A percentile compares a stretch with the other conserved stretches of the same genome.
Conservation (phyloP, 2,113 vertebrate genomes). For the Micromys minutus region DNA sequence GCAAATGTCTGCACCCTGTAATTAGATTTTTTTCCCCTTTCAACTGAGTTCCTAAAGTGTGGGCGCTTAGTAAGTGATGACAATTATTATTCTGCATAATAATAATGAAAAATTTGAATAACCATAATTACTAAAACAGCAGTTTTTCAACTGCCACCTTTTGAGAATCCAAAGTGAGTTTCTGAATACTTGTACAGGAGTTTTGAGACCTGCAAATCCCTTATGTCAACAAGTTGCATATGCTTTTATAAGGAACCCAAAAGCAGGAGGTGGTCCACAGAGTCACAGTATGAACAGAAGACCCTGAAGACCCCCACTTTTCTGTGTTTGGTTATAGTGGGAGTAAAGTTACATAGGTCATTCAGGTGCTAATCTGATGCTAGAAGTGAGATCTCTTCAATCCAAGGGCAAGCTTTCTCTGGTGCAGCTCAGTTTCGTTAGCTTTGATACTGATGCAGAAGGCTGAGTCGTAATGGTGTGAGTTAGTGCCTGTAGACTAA, state of each 20-base stretch:
- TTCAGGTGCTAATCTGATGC: not conserved
- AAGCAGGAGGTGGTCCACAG: not conserved
- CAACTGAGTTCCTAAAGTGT: constrained; percentile 65
- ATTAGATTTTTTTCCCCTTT: constrained; percentile 66
- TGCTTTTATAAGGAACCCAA: not conserved
- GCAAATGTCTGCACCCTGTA: constrained; percentile 62
- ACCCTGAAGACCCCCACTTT: not conserved
- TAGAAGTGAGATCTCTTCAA: not conserved
- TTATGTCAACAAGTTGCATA: constrained; percentile 8
- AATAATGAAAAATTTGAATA: constrained; percentile 71
- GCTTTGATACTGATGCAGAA: not conserved
- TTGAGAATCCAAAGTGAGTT: constrained; percentile 58
- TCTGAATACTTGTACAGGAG: constrained; percentile 50
- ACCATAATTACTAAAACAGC: constrained; percentile 67
- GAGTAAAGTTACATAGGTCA: not conserved
- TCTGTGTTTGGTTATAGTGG: not conserved
- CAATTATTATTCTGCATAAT: constrained; percentile 72
- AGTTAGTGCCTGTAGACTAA: not conserved
- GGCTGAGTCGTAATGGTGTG: not conserved
- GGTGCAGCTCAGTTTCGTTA: not conserved
- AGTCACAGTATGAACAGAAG: not conserved
- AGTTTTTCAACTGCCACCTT: constrained; percentile 56
- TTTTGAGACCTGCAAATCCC: constrained; percentile 38
- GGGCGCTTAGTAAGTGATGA: constrained; percentile 72
- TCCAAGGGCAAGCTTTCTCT: not conserved